Evolutionary conservation across 2,113 vertebrate species (phyloP).

Genomic region (Microtus oregoni): DNA sequence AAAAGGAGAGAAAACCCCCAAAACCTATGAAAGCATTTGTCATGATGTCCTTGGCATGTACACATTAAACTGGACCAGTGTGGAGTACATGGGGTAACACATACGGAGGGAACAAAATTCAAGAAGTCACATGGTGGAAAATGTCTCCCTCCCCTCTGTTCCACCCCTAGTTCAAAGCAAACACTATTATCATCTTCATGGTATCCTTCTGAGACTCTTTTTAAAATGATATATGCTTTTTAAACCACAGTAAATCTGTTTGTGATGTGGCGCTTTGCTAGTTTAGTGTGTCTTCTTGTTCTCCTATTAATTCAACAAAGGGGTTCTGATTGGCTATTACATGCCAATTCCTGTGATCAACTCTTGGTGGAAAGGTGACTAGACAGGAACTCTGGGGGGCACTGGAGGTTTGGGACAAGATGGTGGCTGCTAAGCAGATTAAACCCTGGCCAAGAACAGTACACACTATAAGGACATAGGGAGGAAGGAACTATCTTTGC

Average conservation of each 20-base stretch:
- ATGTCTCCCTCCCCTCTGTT: not conserved
- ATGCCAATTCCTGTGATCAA: not conserved
- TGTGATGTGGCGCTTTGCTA: conserved; percentile 2
- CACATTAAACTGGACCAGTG: not conserved
- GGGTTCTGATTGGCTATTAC: not conserved
- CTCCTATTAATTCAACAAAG: conserved; percentile 27
- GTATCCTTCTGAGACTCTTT: conserved; percentile 2
- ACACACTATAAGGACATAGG: fast-evolving
- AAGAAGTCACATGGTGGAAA: not conserved
- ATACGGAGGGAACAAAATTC: not conserved
- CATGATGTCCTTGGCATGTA: not conserved
- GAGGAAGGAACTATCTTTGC: not conserved
- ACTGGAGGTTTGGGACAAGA: not conserved
- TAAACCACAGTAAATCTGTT: conserved; percentile 41
- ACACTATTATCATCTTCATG: not conserved
- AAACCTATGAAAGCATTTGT: not conserved
- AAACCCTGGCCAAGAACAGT: not conserved
- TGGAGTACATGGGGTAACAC: not conserved
- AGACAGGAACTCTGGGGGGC: not conserved
- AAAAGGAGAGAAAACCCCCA: not conserved
- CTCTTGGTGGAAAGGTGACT: not conserved
- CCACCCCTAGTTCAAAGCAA: not conserved
- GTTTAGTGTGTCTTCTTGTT: conserved; percentile 11
- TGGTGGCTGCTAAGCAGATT: not conserved
- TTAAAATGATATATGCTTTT: not conserved